Evolutionary conservation across 1,140 invertebrate species (phyloP).

Genomic region (Diplogasteroides magnus): DNA sequence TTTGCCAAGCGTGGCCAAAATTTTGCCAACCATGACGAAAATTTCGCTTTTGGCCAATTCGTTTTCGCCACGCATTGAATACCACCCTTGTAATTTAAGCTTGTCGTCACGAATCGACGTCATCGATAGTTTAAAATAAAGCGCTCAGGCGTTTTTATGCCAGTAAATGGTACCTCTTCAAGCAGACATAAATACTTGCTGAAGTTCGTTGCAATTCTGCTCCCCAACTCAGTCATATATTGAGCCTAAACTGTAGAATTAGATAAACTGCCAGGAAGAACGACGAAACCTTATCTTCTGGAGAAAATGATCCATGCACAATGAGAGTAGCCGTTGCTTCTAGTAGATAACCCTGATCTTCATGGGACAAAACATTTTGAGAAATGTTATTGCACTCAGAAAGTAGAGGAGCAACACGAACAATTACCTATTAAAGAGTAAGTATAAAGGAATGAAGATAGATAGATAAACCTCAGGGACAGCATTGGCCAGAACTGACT

Average conservation of each 20-base stretch:
- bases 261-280: neutral
- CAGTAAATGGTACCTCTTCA: too few species aligned
- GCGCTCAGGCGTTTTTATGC: too few species aligned
- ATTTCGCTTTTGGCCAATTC: neutral
- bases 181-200: conserved; percentile 5
- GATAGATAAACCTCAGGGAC: conserved; percentile 26
- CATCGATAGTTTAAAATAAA: conserved; percentile 15
- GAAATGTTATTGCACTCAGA: conserved; percentile 10
- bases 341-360: conserved; percentile 31
- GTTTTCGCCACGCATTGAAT: neutral
- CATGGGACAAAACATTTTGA: conserved; percentile 4
- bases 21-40: too few species aligned
- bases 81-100: neutral
- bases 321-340: conserved; percentile 31
- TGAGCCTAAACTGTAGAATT: conserved; percentile 17
- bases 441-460: too few species aligned
- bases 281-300: neutral
- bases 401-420: conserved; percentile 25
- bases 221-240: conserved; percentile 27
- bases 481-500: conserved; percentile 14
- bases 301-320: conserved; percentile 19
- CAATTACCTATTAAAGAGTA: conserved; percentile 15
- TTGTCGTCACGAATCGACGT: conserved; percentile 7
- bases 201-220: conserved; percentile 22
- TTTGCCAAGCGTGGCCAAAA: too few species aligned